These are phyloP conservation scores for Clunio marinus DNA, from an alignment of 2,888 invertebrate species.

Conservation along the genomic window DNA sequence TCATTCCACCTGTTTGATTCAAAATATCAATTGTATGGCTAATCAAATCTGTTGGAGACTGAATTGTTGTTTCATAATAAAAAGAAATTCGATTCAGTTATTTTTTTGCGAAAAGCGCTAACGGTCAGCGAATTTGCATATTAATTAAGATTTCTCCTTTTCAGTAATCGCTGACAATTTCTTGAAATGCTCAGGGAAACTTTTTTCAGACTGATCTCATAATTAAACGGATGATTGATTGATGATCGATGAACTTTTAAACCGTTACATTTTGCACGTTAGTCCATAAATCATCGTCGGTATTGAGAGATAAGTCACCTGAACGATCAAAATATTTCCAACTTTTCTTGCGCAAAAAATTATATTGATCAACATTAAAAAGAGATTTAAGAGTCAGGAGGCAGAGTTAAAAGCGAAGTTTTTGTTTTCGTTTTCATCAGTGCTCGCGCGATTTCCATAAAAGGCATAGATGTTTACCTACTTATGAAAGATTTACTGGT, in stretches of 20 bases:
- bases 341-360: background rate
- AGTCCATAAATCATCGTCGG: slow-evolving; percentile 4
- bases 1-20: background rate
- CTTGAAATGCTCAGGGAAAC: too few species aligned
- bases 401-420: slow-evolving; percentile 1
- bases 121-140: background rate
- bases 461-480: slow-evolving; percentile 22
- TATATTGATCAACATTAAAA: background rate
- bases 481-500: slow-evolving; percentile 32
- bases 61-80: too few species aligned
- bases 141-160: background rate
- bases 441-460: slow-evolving; percentile 25
- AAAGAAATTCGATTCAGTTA: too few species aligned
- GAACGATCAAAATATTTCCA: background rate
- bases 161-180: too few species aligned
- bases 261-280: slow-evolving; percentile 17
- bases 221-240: slow-evolving; percentile 19
- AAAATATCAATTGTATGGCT: too few species aligned
- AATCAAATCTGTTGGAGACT: too few species aligned
- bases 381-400: slow-evolving; percentile 16
- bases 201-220: background rate
- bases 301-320: background rate
- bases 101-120: background rate
- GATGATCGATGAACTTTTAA: slow-evolving; percentile 20
- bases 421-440: slow-evolving; percentile 31